Base-by-base conservation (phyloP, 2,113 vertebrate genomes). In the Albula goreensis region DNA sequence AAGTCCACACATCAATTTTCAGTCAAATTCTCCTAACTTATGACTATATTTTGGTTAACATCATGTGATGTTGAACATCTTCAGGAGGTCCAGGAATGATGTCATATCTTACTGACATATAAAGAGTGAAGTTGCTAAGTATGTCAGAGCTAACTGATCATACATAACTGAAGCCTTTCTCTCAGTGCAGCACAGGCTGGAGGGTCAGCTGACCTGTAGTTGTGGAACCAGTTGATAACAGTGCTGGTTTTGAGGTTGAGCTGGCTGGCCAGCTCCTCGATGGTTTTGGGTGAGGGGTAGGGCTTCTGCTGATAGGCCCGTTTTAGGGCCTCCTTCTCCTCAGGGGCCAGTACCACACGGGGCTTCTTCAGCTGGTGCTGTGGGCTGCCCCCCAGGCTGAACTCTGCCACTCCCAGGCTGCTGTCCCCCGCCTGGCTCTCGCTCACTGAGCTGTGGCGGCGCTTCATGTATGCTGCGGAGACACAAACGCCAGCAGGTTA, bases 211-310 rank as follows among this genome's bases (percentile, higher is more conserved):
- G 87, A 99, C 98, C 98, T 98, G 96, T 99, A 99, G 92, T 99
- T 99, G 92, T 99, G 98, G 93, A 99, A 99, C 98, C 98, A 99
- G 94, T 99, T 99, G 95, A 99, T 98, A 91, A 99, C 98, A 0
- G 98, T 99, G 94, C 98, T 99, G 96, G 98, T 99, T 95, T 98
- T 99, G 93, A 99, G 94, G 95, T 98, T 97, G 91, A 99, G 98
- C 95, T 99, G 97, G 63, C 97, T 98, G 90, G 98, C 98, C 31
- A 99, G 97, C 91, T 99, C 98, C 94, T 99, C 98, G 81, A 99
- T 98, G 93, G 98, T 99, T 96, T 99, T 99, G 82, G 95, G 95
- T 12, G 95, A 99, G 87, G 98, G 98, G 92, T 99, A 99, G 93
- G 98, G 98, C 96, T 95, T 99, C 96, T 99, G 97, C 95, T 99